Conservation (phyloP, 2,888 invertebrate species). For the Candidula unifasciata region DNA sequence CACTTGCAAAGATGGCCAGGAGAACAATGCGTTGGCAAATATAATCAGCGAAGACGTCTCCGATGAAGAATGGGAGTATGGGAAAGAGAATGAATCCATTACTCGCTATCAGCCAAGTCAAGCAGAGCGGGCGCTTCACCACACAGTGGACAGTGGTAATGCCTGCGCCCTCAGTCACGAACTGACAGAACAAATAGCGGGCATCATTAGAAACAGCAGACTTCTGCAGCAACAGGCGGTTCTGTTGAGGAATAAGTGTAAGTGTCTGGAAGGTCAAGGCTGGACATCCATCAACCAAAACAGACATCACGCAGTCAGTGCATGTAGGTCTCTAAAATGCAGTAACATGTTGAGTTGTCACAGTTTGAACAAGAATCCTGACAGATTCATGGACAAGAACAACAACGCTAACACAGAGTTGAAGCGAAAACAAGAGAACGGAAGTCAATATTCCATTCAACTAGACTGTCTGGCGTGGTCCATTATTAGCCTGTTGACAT, state of each 20-base stretch:
- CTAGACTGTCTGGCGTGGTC: too few relatives aligned
- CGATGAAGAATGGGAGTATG: neutral
- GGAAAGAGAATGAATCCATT: neutral
- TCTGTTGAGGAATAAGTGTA: neutral
- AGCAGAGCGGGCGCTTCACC: neutral
- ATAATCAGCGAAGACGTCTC: neutral
- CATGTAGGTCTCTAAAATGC: neutral
- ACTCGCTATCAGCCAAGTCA: neutral
- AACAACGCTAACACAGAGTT: neutral
- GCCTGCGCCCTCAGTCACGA: neutral
- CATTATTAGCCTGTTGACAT: too few relatives aligned
- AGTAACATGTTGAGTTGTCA: neutral
- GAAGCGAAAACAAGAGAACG: too few relatives aligned
- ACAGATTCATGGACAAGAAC: neutral
- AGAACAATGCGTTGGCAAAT: neutral
- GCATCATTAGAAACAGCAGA: slow-evolving; percentile 15
- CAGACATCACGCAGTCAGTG: too few relatives aligned
- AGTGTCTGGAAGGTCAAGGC: neutral
- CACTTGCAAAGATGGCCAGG: neutral
- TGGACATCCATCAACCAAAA: neutral
- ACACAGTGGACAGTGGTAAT: neutral
- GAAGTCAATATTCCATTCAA: too few relatives aligned
- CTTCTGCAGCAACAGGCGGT: slow-evolving; percentile 25
- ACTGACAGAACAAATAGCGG: neutral
- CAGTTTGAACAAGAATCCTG: neutral